These are phyloP conservation scores for Entomyzon cyanotis DNA, from an alignment of 2,113 vertebrate genomes.

Conservation along the genomic window DNA sequence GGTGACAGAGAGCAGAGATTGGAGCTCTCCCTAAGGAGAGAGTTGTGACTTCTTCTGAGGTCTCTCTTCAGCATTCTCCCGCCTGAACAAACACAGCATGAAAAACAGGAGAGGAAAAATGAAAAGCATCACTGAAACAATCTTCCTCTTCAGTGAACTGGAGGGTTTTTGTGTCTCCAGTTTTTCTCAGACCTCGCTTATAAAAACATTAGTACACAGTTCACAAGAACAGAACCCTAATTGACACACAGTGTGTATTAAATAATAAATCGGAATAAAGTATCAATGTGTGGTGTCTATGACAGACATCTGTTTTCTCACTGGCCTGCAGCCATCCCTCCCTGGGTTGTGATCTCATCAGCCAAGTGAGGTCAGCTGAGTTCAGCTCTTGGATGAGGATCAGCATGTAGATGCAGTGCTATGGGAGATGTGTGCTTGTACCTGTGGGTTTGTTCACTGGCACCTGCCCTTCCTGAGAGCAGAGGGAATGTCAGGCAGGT, in stretches of 20 bases:
- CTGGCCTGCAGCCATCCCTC: slow-evolving; percentile 29
- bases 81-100: not conserved
- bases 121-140: not conserved
- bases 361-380: not conserved
- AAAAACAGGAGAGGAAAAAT: not conserved
- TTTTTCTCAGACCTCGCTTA: not conserved
- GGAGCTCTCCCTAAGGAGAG: not conserved
- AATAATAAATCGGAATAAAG: slow-evolving; percentile 42
- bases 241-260: not conserved
- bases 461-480: not conserved
- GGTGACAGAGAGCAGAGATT: not conserved
- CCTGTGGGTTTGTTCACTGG: not conserved
- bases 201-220: not conserved
- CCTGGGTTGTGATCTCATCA: not conserved
- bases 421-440: not conserved
- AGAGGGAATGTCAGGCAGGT: not conserved
- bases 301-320: slow-evolving; percentile 28
- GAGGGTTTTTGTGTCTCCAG: not conserved
- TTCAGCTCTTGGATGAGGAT: not conserved
- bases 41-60: not conserved
- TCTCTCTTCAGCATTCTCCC: not conserved
- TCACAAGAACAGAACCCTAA: not conserved
- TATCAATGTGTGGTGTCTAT: slow-evolving; percentile 25
- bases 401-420: not conserved
- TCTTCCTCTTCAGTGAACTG: not conserved